These are phyloP conservation scores for Aphaenogaster floridana DNA, from an alignment of 1,140 invertebrate genomes.

Conservation along the genomic window DNA sequence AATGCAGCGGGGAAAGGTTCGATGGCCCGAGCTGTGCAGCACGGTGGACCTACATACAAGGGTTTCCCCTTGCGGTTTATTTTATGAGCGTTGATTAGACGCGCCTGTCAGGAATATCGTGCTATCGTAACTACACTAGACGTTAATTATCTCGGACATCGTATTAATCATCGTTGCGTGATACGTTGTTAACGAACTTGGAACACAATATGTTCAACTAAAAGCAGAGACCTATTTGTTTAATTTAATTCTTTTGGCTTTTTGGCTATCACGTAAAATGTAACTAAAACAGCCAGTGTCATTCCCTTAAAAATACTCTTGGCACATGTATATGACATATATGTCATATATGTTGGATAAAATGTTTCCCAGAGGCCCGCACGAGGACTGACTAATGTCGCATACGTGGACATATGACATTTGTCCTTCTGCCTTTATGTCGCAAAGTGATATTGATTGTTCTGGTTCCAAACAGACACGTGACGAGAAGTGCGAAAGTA, in stretches of 20 bases:
- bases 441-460: slow-evolving; percentile 28
- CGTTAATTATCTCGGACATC: slow-evolving; percentile 56
- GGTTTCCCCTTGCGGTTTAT: slow-evolving; percentile 52
- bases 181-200: slow-evolving; percentile 31
- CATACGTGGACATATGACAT: background rate
- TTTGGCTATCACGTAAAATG: background rate
- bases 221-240: background rate
- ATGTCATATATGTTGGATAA: background rate
- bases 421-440: slow-evolving; percentile 12
- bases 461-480: slow-evolving; percentile 2
- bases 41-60: slow-evolving; percentile 19
- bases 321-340: background rate
- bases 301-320: background rate
- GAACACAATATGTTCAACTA: slow-evolving; percentile 24
- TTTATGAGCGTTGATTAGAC: slow-evolving; percentile 61
- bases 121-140: slow-evolving; percentile 45
- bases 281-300: background rate
- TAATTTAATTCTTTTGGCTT: background rate
- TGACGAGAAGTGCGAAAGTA: background rate
- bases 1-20: slow-evolving; percentile 30
- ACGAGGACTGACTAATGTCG: slow-evolving; percentile 2
- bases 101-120: slow-evolving; percentile 52
- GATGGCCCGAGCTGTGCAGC: background rate
- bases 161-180: slow-evolving; percentile 59
- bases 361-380: background rate